A percentile compares a stretch with the other conserved stretches of the same genome.
These are phyloP conservation scores for Drosophila bifasciata DNA, from an alignment of 1,140 invertebrate genomes.

Conservation along the genomic window DNA sequence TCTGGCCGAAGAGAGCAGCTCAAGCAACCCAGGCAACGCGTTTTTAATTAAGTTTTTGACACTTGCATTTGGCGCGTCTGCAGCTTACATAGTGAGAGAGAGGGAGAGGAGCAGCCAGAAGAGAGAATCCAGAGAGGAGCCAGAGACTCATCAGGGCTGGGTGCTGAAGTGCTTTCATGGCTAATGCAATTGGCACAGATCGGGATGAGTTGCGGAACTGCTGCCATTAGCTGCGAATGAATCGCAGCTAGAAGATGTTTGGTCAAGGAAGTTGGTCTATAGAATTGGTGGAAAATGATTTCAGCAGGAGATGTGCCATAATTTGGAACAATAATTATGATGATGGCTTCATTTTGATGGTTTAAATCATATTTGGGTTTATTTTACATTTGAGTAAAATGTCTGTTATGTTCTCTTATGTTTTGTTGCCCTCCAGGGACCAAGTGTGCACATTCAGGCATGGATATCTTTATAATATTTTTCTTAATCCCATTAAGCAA, in stretches of 20 bases:
- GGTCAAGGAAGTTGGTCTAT: conserved; percentile 4
- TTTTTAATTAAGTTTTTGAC: conserved; percentile 82
- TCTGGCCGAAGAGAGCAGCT: conserved; percentile 32
- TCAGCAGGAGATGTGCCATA: background rate
- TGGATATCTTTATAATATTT: too few species aligned
- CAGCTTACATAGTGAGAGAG: too few species aligned
- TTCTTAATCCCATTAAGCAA: too few species aligned
- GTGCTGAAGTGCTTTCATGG: conserved; percentile 39
- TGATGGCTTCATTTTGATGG: too few species aligned
- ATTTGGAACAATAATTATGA: background rate
- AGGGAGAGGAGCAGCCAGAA: background rate
- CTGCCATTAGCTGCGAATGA: conserved; percentile 33
- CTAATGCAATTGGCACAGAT: conserved; percentile 51
- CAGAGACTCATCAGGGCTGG: background rate
- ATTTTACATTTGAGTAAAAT: too few species aligned
- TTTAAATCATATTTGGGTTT: too few species aligned
- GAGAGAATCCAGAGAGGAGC: background rate
- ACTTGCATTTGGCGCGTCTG: conserved; percentile 60
- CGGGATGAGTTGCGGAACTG: conserved; percentile 22
- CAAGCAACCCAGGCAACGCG: conserved; percentile 58
- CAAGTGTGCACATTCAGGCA: too few species aligned
- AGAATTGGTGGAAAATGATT: conserved; percentile 14
- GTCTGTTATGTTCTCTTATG: background rate
- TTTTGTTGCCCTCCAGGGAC: too few species aligned
- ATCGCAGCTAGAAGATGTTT: conserved; percentile 30